A percentile compares a stretch with the other conserved stretches of the same genome.
phyloP scores from a whole-genome alignment of 2,888 invertebrate species.

The Eilema depressum region DNA sequence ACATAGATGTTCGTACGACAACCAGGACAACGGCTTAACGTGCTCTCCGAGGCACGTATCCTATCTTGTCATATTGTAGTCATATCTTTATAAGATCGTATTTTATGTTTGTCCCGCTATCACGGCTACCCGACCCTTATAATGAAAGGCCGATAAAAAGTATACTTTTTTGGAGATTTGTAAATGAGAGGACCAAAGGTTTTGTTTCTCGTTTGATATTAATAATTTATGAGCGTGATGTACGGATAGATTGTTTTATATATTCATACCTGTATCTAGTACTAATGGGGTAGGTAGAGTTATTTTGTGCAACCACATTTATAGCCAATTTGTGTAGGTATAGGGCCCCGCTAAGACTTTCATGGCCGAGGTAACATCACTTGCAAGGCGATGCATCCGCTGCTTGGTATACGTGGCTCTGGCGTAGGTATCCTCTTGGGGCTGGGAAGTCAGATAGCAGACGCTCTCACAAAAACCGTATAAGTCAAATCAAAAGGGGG shows the following conservation, averaged over 20 bases:
- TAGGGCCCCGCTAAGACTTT: too few relatives aligned
- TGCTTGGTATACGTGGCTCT: too few relatives aligned
- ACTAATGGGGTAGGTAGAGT: neutral
- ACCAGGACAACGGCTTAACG: too few relatives aligned
- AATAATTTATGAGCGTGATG: slow-evolving; percentile 11
- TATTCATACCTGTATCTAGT: neutral
- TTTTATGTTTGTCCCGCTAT: slow-evolving; percentile 2
- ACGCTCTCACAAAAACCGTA: too few relatives aligned
- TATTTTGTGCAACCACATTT: too few relatives aligned
- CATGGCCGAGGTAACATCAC: too few relatives aligned
- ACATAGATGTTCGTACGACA: too few relatives aligned
- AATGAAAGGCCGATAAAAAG: slow-evolving; percentile 30
- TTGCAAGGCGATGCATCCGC: too few relatives aligned
- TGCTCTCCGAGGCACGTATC: neutral
- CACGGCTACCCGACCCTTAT: slow-evolving; percentile 19
- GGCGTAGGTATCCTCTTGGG: too few relatives aligned
- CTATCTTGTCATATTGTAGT: neutral
- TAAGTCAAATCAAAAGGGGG: too few relatives aligned
- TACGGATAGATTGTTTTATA: slow-evolving; percentile 4
- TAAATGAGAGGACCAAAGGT: slow-evolving; percentile 19
- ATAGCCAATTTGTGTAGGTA: too few relatives aligned
- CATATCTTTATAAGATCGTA: neutral
- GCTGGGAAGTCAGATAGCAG: too few relatives aligned
- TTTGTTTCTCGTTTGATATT: slow-evolving; percentile 31
- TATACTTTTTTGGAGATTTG: slow-evolving; percentile 35